These are phyloP conservation scores for Reticulitermes lucifugus DNA, from an alignment of 2,888 invertebrate species.

Conservation along the genomic window DNA sequence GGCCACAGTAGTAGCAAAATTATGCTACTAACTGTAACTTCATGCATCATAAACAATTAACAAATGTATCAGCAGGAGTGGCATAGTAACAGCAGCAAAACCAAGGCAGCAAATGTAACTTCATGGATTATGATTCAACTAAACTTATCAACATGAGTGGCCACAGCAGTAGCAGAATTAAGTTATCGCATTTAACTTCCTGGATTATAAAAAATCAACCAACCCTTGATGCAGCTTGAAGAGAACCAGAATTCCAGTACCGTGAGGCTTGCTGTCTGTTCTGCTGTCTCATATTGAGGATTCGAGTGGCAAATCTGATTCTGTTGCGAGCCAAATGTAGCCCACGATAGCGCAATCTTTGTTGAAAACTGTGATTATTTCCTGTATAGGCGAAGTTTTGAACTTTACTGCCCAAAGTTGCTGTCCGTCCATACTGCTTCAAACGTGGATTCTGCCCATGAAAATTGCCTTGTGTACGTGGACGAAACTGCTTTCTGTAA, in stretches of 20 bases:
- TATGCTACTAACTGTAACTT: too few relatives aligned
- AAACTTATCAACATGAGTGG: too few relatives aligned
- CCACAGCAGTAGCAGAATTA: too few relatives aligned
- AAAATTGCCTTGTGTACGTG: not conserved
- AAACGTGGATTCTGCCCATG: not conserved
- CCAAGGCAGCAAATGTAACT: too few relatives aligned
- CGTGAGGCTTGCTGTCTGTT: not conserved
- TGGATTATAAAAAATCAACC: not conserved
- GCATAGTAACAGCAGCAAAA: too few relatives aligned
- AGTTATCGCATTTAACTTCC: too few relatives aligned
- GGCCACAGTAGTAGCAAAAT: too few relatives aligned
- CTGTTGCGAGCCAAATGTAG: not conserved
- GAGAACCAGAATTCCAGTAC: not conserved
- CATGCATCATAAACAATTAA: too few relatives aligned
- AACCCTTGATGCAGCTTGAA: not conserved
- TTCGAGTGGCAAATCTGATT: not conserved
- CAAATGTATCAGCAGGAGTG: too few relatives aligned
- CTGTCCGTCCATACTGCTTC: not conserved
- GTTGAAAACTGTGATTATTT: not conserved
- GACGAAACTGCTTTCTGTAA: not conserved
- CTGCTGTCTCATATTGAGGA: not conserved
- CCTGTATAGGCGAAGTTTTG: not conserved
- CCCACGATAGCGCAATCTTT: not conserved
- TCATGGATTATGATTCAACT: too few relatives aligned
- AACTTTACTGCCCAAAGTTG: not conserved